phyloP scores from a whole-genome alignment of 2,888 invertebrate species.

The Dryadula phaetusa region DNA sequence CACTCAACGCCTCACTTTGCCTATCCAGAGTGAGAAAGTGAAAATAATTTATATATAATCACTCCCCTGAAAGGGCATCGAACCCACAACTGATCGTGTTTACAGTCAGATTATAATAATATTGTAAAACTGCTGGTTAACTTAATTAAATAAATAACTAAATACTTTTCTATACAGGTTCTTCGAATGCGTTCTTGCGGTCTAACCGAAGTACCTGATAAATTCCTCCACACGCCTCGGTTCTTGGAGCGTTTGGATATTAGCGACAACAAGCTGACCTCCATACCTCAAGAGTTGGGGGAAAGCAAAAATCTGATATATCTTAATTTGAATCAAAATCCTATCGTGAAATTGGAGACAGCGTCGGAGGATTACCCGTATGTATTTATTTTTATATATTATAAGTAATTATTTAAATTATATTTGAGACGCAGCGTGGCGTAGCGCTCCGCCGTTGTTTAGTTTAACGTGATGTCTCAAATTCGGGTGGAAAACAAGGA shows the following conservation, averaged over 20 bases:
- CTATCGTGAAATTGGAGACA: slow-evolving; percentile 83
- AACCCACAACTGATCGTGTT: too few species aligned
- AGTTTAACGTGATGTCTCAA: too few species aligned
- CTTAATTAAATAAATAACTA: not conserved
- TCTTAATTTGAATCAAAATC: slow-evolving; percentile 89
- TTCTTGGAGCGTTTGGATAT: slow-evolving; percentile 87
- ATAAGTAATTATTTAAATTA: too few species aligned
- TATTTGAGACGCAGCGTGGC: too few species aligned
- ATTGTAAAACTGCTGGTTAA: too few species aligned
- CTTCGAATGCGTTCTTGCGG: slow-evolving; percentile 88
- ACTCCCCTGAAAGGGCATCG: too few species aligned
- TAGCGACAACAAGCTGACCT: slow-evolving; percentile 85
- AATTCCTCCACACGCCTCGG: slow-evolving; percentile 87
- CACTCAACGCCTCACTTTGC: too few species aligned
- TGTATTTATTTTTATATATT: slow-evolving; percentile 50
- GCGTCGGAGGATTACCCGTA: slow-evolving; percentile 66
- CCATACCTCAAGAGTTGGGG: slow-evolving; percentile 85
- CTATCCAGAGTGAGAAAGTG: too few species aligned
- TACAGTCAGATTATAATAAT: too few species aligned
- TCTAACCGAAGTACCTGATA: slow-evolving; percentile 85
- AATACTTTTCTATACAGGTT: slow-evolving; percentile 67
- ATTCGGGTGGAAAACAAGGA: too few species aligned
- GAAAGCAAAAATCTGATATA: slow-evolving; percentile 85
- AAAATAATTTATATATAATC: too few species aligned
- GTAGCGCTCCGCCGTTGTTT: too few species aligned